Evolutionary conservation across 2,797 vertebrate genomes (phyloP).

Genomic region (Myotis findleyi): DNA sequence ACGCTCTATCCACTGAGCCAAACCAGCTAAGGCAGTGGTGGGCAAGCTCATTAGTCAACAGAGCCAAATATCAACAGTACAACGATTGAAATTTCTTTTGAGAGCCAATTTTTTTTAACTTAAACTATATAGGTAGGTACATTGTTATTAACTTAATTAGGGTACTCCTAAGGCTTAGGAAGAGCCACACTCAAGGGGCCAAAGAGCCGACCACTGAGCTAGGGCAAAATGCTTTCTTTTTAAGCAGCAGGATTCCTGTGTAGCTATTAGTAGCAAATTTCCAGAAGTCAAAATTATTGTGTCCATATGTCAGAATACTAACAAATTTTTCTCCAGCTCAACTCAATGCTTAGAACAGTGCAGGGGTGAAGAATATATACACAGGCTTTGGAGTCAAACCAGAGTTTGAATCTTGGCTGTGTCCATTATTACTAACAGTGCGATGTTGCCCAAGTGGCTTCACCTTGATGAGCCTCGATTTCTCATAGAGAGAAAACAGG

Average conservation of each 20-base stretch:
- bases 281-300: constrained; percentile 29
- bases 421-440: neutral
- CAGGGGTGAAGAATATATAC: neutral
- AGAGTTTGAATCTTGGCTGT: neutral
- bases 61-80: no score
- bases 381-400: neutral
- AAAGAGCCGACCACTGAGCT: no score
- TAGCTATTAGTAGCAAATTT: constrained; percentile 26
- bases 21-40: no score
- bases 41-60: no score
- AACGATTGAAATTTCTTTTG: no score
- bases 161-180: no score
- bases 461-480: neutral
- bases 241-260: neutral
- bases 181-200: no score
- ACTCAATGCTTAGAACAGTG: neutral
- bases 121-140: no score
- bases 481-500: neutral
- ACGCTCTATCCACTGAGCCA: no score
- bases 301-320: neutral
- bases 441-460: neutral
- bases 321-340: neutral
- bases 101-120: no score
- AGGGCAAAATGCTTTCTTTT: constrained; percentile 11
- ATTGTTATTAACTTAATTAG: no score